These are phyloP conservation scores for Periophthalmus modestus DNA, from an alignment of 2,113 vertebrate species.

Conservation along the genomic window DNA sequence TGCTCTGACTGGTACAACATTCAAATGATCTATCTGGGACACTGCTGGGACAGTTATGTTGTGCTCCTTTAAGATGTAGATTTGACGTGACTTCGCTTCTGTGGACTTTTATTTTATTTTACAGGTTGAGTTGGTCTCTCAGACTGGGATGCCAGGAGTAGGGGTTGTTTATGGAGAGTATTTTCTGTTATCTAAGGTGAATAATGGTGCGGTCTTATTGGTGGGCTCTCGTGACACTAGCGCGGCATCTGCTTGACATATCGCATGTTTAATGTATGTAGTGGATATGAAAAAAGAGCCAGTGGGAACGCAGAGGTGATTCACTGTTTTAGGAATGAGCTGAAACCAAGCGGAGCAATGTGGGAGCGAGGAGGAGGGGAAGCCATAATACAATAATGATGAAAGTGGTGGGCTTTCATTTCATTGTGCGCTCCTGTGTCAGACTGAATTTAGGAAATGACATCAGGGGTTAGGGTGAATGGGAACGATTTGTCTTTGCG, in stretches of 20 bases:
- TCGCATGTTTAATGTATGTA: conserved; percentile 52
- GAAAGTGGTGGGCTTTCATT: conserved; percentile 61
- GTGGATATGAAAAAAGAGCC: conserved; percentile 52
- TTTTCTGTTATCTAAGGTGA: conserved; percentile 33
- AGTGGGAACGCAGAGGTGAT: conserved; percentile 51
- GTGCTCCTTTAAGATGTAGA: background rate
- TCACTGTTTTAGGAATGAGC: conserved; percentile 61
- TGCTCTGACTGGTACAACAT: too few relatives aligned
- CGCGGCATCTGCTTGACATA: conserved; percentile 43
- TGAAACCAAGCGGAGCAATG: conserved; percentile 53
- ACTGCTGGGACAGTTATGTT: background rate
- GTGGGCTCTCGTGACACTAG: conserved; percentile 30
- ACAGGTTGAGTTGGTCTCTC: conserved; percentile 21
- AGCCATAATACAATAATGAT: conserved; percentile 63
- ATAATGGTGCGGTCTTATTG: conserved; percentile 31
- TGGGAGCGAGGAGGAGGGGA: conserved; percentile 29
- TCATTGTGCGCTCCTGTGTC: conserved; percentile 57
- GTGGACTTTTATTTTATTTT: conserved; percentile 22
- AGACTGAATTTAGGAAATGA: conserved; percentile 56
- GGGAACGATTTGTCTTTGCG: conserved; percentile 57
- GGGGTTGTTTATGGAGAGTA: conserved; percentile 35
- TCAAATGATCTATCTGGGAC: too few relatives aligned
- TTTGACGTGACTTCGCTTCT: conserved; percentile 22
- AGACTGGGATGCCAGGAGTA: conserved; percentile 22
- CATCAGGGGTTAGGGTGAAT: conserved; percentile 47